These are phyloP conservation scores for Perithous albicinctus DNA, from an alignment of 2,888 invertebrate species.

Conservation along the genomic window DNA sequence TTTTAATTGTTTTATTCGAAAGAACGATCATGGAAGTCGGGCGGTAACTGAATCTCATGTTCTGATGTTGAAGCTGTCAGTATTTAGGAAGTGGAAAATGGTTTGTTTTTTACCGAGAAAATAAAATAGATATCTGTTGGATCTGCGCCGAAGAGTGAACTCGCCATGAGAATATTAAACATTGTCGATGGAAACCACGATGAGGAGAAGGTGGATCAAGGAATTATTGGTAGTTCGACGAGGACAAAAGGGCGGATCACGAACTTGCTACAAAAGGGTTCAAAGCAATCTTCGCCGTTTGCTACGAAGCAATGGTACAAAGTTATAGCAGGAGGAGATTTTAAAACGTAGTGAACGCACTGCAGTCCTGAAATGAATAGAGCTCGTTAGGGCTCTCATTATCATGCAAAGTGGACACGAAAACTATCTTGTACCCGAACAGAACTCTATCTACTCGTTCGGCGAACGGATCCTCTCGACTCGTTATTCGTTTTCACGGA, in stretches of 20 bases:
- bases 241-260: slow-evolving; percentile 41
- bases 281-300: slow-evolving; percentile 55
- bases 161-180: slow-evolving; percentile 24
- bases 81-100: neutral
- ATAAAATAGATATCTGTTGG: neutral
- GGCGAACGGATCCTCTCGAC: slow-evolving; percentile 46
- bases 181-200: neutral
- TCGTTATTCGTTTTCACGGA: slow-evolving; percentile 43
- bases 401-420: slow-evolving; percentile 76
- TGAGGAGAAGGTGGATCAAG: neutral
- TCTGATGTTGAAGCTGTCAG: neutral
- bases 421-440: slow-evolving; percentile 67
- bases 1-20: neutral
- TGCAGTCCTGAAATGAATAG: slow-evolving; percentile 72
- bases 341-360: slow-evolving; percentile 64
- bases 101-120: neutral
- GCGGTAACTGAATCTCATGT: neutral
- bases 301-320: slow-evolving; percentile 55
- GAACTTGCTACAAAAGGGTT: slow-evolving; percentile 35
- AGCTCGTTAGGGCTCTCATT: slow-evolving; percentile 78
- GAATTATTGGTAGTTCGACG: slow-evolving; percentile 28
- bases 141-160: neutral
- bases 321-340: slow-evolving; percentile 50
- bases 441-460: slow-evolving; percentile 50
- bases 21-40: neutral